phyloP scores from a whole-genome alignment of 1,140 invertebrate species.

The Euwallacea similis region DNA sequence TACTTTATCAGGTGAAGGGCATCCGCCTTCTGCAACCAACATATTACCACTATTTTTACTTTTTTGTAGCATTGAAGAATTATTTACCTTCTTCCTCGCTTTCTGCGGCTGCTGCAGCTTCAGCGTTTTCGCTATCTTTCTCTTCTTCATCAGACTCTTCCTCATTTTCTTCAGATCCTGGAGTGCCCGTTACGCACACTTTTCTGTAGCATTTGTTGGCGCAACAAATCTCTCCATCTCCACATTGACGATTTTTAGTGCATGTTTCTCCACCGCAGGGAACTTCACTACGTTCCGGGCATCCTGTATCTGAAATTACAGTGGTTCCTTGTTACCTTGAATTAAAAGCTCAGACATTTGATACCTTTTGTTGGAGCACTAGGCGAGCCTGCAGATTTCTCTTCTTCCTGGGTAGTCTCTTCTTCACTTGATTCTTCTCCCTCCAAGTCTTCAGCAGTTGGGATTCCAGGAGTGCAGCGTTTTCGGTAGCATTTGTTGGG shows the following conservation, averaged over 20 bases:
- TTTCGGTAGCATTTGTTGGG: conserved; percentile 36
- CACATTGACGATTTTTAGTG: conserved; percentile 24
- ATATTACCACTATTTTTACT: background rate
- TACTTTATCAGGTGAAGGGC: conserved; percentile 29
- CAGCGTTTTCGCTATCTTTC: conserved; percentile 39
- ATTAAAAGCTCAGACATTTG: background rate
- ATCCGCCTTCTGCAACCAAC: conserved; percentile 17
- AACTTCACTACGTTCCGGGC: conserved; percentile 44
- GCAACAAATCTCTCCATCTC: conserved; percentile 34
- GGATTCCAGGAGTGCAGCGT: conserved; percentile 27
- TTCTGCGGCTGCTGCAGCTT: conserved; percentile 56
- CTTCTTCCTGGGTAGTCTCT: conserved; percentile 49
- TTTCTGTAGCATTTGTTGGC: conserved; percentile 36
- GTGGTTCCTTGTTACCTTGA: conserved; percentile 1
- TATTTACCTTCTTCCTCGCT: conserved; percentile 23
- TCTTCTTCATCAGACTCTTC: conserved; percentile 48
- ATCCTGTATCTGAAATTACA: conserved; percentile 23
- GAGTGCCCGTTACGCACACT: conserved; percentile 27
- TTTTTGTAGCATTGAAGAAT: background rate
- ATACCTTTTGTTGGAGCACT: conserved; percentile 12
- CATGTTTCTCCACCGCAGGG: conserved; percentile 35
- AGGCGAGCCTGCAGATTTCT: background rate
- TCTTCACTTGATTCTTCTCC: conserved; percentile 53
- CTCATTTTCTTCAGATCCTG: conserved; percentile 45
- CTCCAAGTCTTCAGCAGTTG: conserved; percentile 23